Evolutionary conservation across 2,888 invertebrate species (phyloP).

Genomic region (Camptogramma bilineatum): DNA sequence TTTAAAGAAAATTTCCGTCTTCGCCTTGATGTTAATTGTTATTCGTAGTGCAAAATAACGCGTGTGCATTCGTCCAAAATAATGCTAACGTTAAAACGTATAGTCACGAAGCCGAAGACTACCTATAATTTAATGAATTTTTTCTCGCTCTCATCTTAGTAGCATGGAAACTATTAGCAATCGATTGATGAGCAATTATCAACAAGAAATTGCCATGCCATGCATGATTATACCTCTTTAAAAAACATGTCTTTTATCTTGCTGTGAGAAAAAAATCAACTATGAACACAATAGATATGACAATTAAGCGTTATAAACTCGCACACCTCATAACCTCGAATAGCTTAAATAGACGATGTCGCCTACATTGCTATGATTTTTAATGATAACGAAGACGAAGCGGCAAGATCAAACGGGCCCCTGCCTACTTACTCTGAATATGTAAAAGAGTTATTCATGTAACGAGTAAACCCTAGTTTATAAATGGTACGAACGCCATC

Average conservation of each 20-base stretch:
- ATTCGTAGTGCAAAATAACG: not conserved
- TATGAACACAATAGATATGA: constrained; percentile 3
- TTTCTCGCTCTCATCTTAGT: constrained; percentile 1
- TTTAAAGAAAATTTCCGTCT: not conserved
- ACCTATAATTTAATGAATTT: not conserved
- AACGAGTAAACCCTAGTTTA: no score
- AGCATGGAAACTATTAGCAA: constrained; percentile 23
- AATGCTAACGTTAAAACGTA: no score
- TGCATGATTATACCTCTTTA: constrained; percentile 14
- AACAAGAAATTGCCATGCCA: constrained; percentile 10
- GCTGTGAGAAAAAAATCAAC: constrained; percentile 24
- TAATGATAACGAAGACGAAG: not conserved
- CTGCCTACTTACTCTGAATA: no score
- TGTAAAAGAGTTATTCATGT: no score
- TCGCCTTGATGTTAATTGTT: not conserved
- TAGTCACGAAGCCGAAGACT: no score
- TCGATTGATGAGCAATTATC: constrained; percentile 20
- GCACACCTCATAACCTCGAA: not conserved
- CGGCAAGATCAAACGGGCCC: no score
- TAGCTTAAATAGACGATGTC: not conserved
- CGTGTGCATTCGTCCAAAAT: not conserved
- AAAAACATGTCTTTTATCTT: constrained; percentile 14
- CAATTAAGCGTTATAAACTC: not conserved
- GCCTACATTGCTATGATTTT: not conserved
- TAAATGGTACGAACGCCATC: no score